These are phyloP conservation scores for Vicugna pacos DNA, from an alignment of 2,113 vertebrate genomes.

Conservation along the genomic window DNA sequence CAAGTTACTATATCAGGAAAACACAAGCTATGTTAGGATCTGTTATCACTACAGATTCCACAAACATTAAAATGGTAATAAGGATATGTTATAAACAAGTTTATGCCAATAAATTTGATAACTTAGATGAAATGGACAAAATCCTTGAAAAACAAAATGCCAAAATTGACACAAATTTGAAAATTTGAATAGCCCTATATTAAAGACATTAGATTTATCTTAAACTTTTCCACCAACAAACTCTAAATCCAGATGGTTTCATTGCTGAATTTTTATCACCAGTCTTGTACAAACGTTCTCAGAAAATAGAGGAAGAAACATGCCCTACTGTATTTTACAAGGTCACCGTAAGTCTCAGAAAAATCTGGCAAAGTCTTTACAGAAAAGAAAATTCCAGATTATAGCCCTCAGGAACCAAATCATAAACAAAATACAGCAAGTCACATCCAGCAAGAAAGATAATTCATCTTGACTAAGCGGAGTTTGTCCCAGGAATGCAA, in stretches of 20 bases:
- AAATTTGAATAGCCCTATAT: neutral
- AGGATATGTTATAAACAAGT: neutral
- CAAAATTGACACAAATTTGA: neutral
- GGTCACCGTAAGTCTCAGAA: neutral
- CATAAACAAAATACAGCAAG: neutral
- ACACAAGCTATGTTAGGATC: neutral
- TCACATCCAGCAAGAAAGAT: neutral
- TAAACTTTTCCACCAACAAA: neutral
- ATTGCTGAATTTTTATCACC: neutral
- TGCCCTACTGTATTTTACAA: neutral
- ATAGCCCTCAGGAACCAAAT: neutral
- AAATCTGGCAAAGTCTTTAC: neutral
- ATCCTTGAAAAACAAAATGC: neutral
- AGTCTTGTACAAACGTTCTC: neutral
- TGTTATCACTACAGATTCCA: neutral
- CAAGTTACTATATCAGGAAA: neutral
- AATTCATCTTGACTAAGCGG: neutral
- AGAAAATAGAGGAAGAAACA: neutral
- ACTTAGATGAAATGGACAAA: neutral
- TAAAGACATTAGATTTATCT: neutral
- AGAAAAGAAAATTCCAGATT: neutral
- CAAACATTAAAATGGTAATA: neutral
- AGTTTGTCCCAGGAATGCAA: neutral
- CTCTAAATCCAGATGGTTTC: neutral
- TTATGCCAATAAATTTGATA: neutral